These are phyloP conservation scores for Melanogrammus aeglefinus DNA, from an alignment of 2,797 vertebrate species.

Conservation along the genomic window DNA sequence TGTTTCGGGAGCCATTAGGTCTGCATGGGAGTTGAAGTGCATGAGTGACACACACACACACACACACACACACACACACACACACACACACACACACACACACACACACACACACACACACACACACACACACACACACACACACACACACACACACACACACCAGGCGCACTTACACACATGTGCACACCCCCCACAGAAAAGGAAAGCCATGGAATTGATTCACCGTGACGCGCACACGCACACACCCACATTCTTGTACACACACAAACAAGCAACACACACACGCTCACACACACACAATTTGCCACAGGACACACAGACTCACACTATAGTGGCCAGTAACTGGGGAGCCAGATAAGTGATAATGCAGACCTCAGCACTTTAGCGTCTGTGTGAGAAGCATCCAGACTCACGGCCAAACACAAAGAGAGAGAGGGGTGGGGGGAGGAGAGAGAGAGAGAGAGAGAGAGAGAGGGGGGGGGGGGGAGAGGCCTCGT, in stretches of 20 bases:
- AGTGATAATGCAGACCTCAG: conserved; percentile 46
- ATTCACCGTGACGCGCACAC: neutral
- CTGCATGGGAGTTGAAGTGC: conserved; percentile 3
- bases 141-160: neutral
- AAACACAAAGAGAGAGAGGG: conserved; percentile 53
- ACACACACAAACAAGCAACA: too few species aligned
- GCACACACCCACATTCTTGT: neutral
- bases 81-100: neutral
- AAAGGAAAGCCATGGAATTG: neutral
- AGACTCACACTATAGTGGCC: too few species aligned
- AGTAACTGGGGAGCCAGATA: conserved; percentile 8
- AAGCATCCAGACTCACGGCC: conserved; percentile 33
- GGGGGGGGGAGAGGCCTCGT: too few species aligned
- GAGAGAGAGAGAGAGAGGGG: too few species aligned
- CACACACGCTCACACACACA: neutral
- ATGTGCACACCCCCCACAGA: too few species aligned
- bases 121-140: neutral
- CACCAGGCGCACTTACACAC: too few species aligned
- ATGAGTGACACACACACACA: too few species aligned
- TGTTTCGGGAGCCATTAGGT: conserved; percentile 41
- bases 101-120: neutral
- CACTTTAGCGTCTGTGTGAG: conserved; percentile 44
- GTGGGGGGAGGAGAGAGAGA: too few species aligned
- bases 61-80: neutral
- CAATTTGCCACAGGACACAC: too few species aligned